These are phyloP conservation scores for Archivesica marissinica DNA, from an alignment of 1,140 invertebrate species.

Conservation along the genomic window DNA sequence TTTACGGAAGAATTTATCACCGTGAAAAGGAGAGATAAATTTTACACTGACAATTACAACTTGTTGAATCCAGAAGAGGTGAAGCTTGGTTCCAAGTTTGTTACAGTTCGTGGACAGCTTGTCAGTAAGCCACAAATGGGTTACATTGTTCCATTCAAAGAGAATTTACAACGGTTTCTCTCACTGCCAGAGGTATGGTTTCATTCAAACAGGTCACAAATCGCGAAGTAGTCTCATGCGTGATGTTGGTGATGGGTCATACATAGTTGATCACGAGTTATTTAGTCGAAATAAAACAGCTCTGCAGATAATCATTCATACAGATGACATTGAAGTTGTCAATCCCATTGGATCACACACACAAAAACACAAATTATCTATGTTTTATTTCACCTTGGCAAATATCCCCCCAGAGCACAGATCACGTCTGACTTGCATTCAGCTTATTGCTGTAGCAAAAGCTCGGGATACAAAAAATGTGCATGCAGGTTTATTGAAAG, in stretches of 20 bases:
- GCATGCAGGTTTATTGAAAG: not conserved
- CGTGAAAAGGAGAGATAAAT: too few relatives aligned
- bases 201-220: conserved; percentile 18
- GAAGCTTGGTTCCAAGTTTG: not conserved
- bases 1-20: too few relatives aligned
- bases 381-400: conserved; percentile 5
- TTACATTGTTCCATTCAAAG: conserved; percentile 38
- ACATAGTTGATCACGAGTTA: not conserved
- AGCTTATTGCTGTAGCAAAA: not conserved
- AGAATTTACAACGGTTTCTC: conserved; percentile 2
- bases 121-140: not conserved
- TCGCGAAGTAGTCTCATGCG: conserved; percentile 17
- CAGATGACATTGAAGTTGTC: conserved; percentile 55
- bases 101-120: not conserved
- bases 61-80: not conserved
- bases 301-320: conserved; percentile 21
- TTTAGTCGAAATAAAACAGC: conserved; percentile 27
- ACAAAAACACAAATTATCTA: not conserved
- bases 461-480: not conserved
- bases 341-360: conserved; percentile 47
- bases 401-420: conserved; percentile 26
- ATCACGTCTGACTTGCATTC: conserved; percentile 2
- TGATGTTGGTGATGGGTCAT: conserved; percentile 46
- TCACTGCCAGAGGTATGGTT: conserved; percentile 25
- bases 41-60: too few relatives aligned